Base-by-base conservation (phyloP, 1,140 invertebrate species). In the Bombus picipes region DNA sequence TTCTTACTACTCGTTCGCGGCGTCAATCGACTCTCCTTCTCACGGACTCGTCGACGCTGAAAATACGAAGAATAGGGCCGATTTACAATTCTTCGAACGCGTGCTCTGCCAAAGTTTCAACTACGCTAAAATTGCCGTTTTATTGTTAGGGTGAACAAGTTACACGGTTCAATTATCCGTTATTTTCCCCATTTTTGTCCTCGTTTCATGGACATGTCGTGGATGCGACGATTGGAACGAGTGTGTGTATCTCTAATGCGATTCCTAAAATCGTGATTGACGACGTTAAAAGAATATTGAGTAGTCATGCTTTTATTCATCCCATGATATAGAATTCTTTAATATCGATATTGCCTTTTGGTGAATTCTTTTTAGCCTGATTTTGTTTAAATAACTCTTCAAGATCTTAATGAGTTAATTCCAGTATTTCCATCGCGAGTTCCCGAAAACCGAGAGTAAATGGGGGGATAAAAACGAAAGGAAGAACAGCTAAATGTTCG, bases 41-140 rank as follows among this genome's bases (percentile, higher is more conserved):
- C 18, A 39, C 37, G 25, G 8, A 34, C 32, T 57, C 37, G 47
- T 13, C 22, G 28, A 28, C n/a, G 6, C 1, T 32, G 28, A 32
- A 62, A 43, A 71, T 47, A 47, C 53, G 22, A 43, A n/a, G 75
- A 71, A 79, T 79, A 57, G n/a, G 39, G 65, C 12, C 65, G 47
- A 78, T 79, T 79, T 79, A 84, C 66, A 43, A 79, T 78, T 59
- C 75, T 43, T 53, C 1, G 47, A 70, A 34, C 74, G 28, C n/a
- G 5, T 25, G 12, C 3, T 15, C 47, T 57, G 32, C 1, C 62
- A n/a, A 57, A 79, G 41, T 68, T 84, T 70, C 71, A 71, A 71
- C 34, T 28, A 22, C 13, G 25, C 25, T 10, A 25, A 75, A 71
- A 83, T 83, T 28, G 75, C n/a, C 22, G 22, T 71, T 78, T 59